A percentile compares a stretch with the other conserved stretches of the same genome.
These are phyloP conservation scores for Pangasius djambal DNA, from an alignment of 2,797 vertebrate genomes.

Conservation along the genomic window DNA sequence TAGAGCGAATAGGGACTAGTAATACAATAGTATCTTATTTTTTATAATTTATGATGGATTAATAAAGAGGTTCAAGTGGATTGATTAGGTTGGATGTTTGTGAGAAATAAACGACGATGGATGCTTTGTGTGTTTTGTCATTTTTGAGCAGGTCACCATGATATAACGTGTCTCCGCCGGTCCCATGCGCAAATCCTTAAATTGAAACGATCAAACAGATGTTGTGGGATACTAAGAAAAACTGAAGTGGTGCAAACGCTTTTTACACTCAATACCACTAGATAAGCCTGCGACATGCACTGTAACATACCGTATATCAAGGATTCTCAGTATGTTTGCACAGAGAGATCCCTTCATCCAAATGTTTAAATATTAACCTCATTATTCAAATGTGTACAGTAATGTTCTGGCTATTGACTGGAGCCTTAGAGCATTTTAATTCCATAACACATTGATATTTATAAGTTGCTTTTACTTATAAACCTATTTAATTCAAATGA, in stretches of 20 bases:
- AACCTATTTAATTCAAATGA: neutral
- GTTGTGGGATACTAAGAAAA: neutral
- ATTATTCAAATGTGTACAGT: neutral
- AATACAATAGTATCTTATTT: slow-evolving; percentile 60
- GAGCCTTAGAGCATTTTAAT: neutral
- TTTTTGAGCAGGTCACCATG: neutral
- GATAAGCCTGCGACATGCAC: neutral
- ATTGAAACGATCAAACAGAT: neutral
- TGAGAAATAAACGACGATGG: slow-evolving; percentile 56
- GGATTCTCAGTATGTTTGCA: neutral
- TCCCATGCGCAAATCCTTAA: neutral
- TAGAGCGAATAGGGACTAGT: slow-evolving; percentile 55
- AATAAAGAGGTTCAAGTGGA: slow-evolving; percentile 50
- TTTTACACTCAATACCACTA: neutral
- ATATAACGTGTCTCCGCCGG: neutral
- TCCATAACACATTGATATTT: neutral
- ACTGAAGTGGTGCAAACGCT: neutral
- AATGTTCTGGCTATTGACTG: neutral
- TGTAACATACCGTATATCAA: neutral
- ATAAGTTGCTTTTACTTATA: neutral
- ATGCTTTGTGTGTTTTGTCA: slow-evolving; percentile 48
- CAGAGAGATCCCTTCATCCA: neutral
- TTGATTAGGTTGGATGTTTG: slow-evolving; percentile 57
- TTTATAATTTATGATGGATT: slow-evolving; percentile 61
- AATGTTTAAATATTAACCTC: neutral